Evolutionary conservation across 2,113 vertebrate genomes (phyloP).

Genomic region (Pseudorasbora parva): DNA sequence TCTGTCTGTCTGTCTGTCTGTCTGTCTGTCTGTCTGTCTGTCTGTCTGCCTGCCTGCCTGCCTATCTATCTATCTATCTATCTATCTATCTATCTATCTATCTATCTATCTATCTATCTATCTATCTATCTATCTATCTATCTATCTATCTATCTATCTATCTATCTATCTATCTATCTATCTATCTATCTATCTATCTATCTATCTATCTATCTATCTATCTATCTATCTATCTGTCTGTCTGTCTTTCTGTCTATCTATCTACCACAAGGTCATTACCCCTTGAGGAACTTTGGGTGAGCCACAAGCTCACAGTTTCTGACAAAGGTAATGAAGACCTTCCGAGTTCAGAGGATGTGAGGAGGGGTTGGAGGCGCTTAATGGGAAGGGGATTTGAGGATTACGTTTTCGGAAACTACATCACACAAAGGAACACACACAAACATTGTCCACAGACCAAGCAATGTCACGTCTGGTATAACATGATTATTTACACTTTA

Average conservation of each 20-base stretch:
- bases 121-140: not conserved
- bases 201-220: not conserved
- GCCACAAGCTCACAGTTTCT: slow-evolving; percentile 26
- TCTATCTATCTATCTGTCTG: not conserved
- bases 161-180: not conserved
- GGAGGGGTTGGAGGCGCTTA: slow-evolving; percentile 35
- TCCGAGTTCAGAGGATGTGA: slow-evolving; percentile 6
- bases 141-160: not conserved
- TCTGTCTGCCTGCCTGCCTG: not conserved
- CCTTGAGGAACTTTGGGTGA: slow-evolving; percentile 29
- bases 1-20: not conserved
- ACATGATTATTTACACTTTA: slow-evolving; percentile 35
- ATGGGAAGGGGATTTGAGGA: slow-evolving; percentile 53
- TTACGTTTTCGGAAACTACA: slow-evolving; percentile 48
- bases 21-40: not conserved
- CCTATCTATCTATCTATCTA: not conserved
- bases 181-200: not conserved
- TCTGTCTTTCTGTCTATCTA: too few relatives aligned
- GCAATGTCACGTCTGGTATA: slow-evolving; percentile 17
- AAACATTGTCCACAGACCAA: slow-evolving; percentile 26
- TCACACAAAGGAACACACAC: slow-evolving; percentile 41
- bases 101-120: not conserved
- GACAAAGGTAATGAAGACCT: slow-evolving; percentile 31
- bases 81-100: not conserved
- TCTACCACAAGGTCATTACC: slow-evolving; percentile 26